Percentiles rank a stretch among this genome's conserved stretches.
Evolutionary conservation across 2,888 invertebrate species (phyloP).

Genomic region (Abrostola tripartita): DNA sequence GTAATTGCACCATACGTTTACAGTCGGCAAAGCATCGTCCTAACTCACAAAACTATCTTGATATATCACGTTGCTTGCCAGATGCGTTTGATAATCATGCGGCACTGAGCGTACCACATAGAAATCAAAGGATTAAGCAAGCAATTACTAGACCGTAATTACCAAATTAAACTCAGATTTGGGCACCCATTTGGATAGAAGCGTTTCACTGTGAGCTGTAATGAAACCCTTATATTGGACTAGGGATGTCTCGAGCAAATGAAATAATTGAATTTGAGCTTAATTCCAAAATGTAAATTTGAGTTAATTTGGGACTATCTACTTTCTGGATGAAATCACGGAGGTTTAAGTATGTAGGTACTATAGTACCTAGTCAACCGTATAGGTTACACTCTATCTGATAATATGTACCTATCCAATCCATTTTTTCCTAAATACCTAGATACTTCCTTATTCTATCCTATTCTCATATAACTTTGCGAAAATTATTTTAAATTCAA

Average conservation of each 20-base stretch:
- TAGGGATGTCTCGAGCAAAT: slow-evolving; percentile 8
- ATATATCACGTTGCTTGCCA: slow-evolving; percentile 43
- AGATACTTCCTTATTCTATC: no score
- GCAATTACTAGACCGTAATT: slow-evolving; percentile 66
- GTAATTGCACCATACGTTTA: slow-evolving; percentile 1
- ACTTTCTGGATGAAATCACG: background rate
- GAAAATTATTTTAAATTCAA: no score
- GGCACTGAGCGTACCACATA: slow-evolving; percentile 27
- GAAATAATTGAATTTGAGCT: background rate
- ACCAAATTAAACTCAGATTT: slow-evolving; percentile 61
- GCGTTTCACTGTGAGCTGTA: slow-evolving; percentile 19
- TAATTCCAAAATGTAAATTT: background rate
- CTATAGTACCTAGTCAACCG: no score
- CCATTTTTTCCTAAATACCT: no score
- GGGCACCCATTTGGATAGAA: slow-evolving; percentile 24
- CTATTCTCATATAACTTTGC: no score
- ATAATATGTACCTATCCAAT: no score
- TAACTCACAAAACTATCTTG: slow-evolving; percentile 39
- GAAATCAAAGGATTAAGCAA: slow-evolving; percentile 60
- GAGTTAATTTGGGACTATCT: background rate
- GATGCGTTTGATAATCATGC: slow-evolving; percentile 51
- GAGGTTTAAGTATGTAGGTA: background rate
- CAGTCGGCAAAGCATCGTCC: slow-evolving; percentile 26
- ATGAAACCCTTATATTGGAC: slow-evolving; percentile 30
- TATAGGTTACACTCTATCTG: no score